A percentile compares a stretch with the other conserved stretches of the same genome.
Conservation (phyloP, 2,797 vertebrate genomes). For the Schizopygopsis malacanthus region DNA sequence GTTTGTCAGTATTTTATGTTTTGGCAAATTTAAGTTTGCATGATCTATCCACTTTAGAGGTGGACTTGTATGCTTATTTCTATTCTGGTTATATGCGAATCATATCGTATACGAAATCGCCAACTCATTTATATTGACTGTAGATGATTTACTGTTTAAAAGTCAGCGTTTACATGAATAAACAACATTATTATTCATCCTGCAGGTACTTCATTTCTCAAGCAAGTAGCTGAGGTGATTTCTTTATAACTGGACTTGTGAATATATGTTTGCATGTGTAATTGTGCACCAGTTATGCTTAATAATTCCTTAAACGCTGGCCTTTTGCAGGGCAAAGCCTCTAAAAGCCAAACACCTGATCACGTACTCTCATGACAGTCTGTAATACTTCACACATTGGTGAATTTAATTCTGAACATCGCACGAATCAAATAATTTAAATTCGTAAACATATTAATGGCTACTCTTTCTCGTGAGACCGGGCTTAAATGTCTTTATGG, state of each 20-base stretch:
- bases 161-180: not conserved
- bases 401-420: not conserved
- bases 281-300: fast-evolving
- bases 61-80: not conserved
- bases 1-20: not conserved
- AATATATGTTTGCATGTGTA: not conserved
- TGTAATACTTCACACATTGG: not conserved
- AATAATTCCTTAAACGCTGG: not conserved
- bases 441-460: not conserved
- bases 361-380: not conserved
- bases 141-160: not conserved
- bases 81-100: not conserved
- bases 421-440: not conserved
- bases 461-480: not conserved
- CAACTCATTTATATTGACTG: not conserved
- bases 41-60: not conserved
- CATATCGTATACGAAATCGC: not conserved
- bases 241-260: not conserved
- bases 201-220: not conserved
- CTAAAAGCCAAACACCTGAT: not conserved
- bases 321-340: not conserved
- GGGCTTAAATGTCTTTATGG: not conserved
- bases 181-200: not conserved
- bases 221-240: not conserved
- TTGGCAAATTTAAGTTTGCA: not conserved